A percentile compares a stretch with the other conserved stretches of the same genome.
Conservation (phyloP, 2,888 invertebrate genomes). For the Lepas anatifera region DNA sequence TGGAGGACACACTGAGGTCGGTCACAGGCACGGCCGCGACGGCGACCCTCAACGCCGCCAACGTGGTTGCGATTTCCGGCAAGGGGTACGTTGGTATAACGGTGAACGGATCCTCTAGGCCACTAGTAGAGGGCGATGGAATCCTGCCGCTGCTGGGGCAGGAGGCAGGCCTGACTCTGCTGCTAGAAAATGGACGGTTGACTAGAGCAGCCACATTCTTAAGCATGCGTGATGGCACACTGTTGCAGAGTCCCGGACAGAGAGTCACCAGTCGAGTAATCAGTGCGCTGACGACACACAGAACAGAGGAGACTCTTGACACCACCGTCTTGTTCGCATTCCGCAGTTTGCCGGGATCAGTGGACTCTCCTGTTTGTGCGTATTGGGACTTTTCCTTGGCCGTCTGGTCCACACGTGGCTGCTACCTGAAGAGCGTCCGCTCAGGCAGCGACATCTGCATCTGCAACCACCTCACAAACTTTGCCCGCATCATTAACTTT, state of each 20-base stretch:
- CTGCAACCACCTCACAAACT: slow-evolving; percentile 48
- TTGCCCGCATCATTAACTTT: slow-evolving; percentile 41
- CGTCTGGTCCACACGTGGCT: slow-evolving; percentile 19
- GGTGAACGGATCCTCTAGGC: too few relatives aligned
- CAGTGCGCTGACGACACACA: not conserved
- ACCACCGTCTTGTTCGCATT: not conserved
- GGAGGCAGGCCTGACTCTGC: not conserved
- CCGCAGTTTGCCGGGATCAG: not conserved
- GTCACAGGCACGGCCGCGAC: too few relatives aligned
- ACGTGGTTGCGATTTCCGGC: not conserved
- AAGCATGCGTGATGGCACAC: not conserved
- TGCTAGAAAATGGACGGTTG: not conserved
- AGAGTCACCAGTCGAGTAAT: not conserved
- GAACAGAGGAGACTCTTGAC: too few relatives aligned
- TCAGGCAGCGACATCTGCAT: slow-evolving; percentile 29
- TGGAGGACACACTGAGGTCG: not conserved
- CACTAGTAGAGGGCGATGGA: too few relatives aligned
- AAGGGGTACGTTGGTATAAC: too few relatives aligned
- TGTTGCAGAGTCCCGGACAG: not conserved
- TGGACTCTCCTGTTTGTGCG: slow-evolving; percentile 34
- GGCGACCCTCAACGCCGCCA: not conserved
- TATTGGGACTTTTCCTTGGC: slow-evolving; percentile 43
- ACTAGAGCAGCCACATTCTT: not conserved
- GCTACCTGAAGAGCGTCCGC: slow-evolving; percentile 27
- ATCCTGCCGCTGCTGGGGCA: too few relatives aligned